phyloP scores from a whole-genome alignment of 2,113 vertebrate species.

The Amia ocellicauda region DNA sequence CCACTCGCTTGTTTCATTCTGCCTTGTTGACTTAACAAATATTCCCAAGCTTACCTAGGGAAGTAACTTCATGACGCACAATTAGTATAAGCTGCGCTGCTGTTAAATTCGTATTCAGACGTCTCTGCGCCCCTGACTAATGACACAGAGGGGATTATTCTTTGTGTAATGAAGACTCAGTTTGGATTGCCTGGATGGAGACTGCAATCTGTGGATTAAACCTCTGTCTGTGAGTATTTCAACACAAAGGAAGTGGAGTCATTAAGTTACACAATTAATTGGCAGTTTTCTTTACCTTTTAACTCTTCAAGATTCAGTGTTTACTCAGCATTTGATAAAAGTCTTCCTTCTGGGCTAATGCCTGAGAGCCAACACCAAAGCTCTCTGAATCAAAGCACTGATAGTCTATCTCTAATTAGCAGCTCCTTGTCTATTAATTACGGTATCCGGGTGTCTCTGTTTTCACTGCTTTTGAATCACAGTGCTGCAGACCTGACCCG shows the following conservation, averaged over 20 bases:
- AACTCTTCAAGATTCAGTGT: too few relatives aligned
- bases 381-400: neutral
- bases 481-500: constrained; percentile 43
- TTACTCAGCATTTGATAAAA: too few relatives aligned
- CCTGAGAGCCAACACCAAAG: neutral
- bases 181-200: too few relatives aligned
- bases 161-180: too few relatives aligned
- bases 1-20: neutral
- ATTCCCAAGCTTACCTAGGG: neutral
- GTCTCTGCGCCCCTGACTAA: neutral
- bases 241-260: too few relatives aligned
- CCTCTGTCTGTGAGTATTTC: too few relatives aligned
- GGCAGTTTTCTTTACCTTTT: too few relatives aligned
- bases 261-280: too few relatives aligned
- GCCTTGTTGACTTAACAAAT: constrained; percentile 8
- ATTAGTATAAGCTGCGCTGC: neutral
- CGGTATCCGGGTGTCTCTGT: constrained; percentile 29
- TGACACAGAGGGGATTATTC: neutral
- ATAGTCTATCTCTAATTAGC: neutral
- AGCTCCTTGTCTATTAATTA: constrained; percentile 32
- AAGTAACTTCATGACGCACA: neutral
- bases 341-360: too few relatives aligned
- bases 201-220: too few relatives aligned
- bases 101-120: neutral
- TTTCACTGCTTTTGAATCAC: constrained; percentile 46